Evolutionary conservation across 2,797 vertebrate genomes (phyloP).

Genomic region (Rhincodon typus): DNA sequence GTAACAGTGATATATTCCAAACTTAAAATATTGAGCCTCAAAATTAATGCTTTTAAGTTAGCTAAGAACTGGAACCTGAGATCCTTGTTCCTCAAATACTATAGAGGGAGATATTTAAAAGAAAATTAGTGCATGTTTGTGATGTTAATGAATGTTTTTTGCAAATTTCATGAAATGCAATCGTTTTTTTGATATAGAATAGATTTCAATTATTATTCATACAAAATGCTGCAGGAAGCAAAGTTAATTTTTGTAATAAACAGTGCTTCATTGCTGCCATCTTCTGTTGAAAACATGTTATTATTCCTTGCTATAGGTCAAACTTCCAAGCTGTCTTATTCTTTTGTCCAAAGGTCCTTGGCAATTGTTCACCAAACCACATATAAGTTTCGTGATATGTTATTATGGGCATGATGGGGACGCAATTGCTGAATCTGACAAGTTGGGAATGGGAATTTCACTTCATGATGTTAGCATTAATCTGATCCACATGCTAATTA

Average conservation of each 20-base stretch:
- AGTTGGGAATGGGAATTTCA: too few species aligned
- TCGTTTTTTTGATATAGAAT: not conserved
- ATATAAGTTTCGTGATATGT: not conserved
- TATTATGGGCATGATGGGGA: not conserved
- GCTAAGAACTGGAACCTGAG: not conserved
- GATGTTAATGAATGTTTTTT: not conserved
- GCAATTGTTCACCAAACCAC: not conserved
- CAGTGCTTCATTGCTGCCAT: slow-evolving; percentile 28
- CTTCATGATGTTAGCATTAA: too few species aligned
- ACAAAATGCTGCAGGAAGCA: not conserved
- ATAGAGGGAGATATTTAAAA: not conserved
- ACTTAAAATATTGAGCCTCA: too few species aligned
- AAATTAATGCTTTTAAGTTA: too few species aligned
- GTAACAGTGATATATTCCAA: not conserved
- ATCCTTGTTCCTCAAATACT: not conserved
- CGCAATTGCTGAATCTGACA: too few species aligned
- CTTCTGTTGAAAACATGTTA: not conserved
- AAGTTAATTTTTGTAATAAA: not conserved
- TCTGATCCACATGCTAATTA: not conserved
- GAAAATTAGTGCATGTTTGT: not conserved
- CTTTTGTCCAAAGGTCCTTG: not conserved
- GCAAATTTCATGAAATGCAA: not conserved
- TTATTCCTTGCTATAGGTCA: not conserved
- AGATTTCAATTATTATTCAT: not conserved
- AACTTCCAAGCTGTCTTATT: not conserved